Conservation (phyloP, 2,888 invertebrate species). For the Caenorhabditis sp. region DNA sequence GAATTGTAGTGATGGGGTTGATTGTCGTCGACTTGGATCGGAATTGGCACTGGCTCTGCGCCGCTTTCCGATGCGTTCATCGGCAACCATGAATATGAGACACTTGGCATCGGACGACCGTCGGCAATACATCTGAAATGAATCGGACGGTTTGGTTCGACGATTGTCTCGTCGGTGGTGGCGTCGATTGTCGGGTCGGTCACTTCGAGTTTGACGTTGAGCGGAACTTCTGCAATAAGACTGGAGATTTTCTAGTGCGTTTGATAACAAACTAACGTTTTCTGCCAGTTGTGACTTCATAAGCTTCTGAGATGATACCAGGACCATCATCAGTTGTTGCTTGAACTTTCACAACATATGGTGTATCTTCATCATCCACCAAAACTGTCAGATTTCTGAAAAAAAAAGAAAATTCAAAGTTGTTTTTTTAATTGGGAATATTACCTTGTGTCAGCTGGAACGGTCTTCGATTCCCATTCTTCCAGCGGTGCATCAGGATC, state of each 20-base stretch:
- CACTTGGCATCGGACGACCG: conserved; percentile 67
- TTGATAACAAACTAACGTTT: conserved; percentile 54
- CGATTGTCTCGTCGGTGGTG: conserved; percentile 54
- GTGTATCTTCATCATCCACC: conserved; percentile 66
- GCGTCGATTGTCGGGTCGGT: conserved; percentile 53
- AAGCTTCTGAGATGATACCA: conserved; percentile 68
- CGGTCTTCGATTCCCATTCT: conserved; percentile 63
- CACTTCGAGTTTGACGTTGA: conserved; percentile 62
- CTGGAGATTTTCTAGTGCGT: neutral
- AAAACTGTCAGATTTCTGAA: conserved; percentile 45
- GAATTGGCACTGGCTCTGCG: conserved; percentile 65
- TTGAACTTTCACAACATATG: conserved; percentile 62
- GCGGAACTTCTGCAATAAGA: conserved; percentile 62
- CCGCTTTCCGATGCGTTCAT: conserved; percentile 59
- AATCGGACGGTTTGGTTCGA: conserved; percentile 66
- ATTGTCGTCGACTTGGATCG: conserved; percentile 46
- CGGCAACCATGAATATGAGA: conserved; percentile 69
- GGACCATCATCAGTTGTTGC: conserved; percentile 65
- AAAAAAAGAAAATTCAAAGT: neutral
- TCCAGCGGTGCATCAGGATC: conserved; percentile 61
- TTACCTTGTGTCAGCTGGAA: conserved; percentile 50
- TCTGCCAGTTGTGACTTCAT: conserved; percentile 67
- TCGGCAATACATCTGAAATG: conserved; percentile 68
- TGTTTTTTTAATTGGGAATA: neutral
- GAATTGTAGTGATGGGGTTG: conserved; percentile 63